Conservation (phyloP, 2,113 vertebrate species). For the Solenodon paradoxus region DNA sequence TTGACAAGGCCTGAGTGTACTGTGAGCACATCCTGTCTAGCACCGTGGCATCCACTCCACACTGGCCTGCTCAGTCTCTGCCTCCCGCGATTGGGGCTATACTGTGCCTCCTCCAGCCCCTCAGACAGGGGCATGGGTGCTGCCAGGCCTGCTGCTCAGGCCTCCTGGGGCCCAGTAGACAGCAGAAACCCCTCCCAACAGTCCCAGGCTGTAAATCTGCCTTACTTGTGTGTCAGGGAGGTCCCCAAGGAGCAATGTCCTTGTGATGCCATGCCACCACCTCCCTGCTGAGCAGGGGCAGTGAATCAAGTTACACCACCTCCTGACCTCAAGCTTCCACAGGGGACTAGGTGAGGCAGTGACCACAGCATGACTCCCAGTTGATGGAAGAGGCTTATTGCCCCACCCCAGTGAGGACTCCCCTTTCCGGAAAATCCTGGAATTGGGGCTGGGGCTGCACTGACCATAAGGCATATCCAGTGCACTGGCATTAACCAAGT, state of each 20-base stretch:
- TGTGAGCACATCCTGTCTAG: neutral
- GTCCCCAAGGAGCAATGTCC: neutral
- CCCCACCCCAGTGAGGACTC: neutral
- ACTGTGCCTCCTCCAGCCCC: neutral
- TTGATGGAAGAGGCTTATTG: neutral
- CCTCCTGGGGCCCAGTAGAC: neutral
- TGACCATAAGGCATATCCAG: neutral
- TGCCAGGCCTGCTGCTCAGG: neutral
- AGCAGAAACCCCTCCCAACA: neutral
- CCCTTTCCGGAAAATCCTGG: neutral
- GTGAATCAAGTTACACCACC: neutral
- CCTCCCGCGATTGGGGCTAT: neutral
- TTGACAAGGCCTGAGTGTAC: neutral
- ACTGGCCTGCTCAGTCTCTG: neutral
- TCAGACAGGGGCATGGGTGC: neutral
- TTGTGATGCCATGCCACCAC: accelerated
- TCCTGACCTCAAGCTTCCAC: neutral
- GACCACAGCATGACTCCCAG: neutral
- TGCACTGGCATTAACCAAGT: neutral
- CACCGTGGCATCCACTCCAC: neutral
- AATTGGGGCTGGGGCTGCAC: neutral
- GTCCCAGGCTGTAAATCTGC: neutral
- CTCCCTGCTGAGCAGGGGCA: neutral
- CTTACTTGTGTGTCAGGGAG: neutral
- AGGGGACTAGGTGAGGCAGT: neutral